phyloP scores from a whole-genome alignment of 1,140 invertebrate species.

The Polyergus mexicanus region DNA sequence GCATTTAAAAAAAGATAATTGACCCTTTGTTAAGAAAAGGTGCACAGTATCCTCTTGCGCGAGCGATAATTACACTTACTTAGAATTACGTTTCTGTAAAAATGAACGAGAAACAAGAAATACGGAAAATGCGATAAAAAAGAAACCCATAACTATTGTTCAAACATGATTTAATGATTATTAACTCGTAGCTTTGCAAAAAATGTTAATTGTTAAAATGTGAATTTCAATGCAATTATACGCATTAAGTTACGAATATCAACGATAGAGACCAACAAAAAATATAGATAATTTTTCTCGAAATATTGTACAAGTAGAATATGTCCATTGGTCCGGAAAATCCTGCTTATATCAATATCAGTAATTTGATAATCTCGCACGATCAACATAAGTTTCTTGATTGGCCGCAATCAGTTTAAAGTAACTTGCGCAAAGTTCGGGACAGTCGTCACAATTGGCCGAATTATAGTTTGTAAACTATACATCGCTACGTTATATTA shows the following conservation, averaged over 20 bases:
- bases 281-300: neutral
- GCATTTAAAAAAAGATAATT: conserved; percentile 23
- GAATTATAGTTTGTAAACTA: conserved; percentile 28
- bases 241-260: neutral
- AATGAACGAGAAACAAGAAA: neutral
- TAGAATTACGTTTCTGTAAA: conserved; percentile 26
- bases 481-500: neutral
- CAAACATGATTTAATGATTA: conserved; percentile 19
- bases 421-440: conserved; percentile 22
- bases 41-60: neutral
- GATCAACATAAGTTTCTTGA: conserved; percentile 26
- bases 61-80: conserved; percentile 14
- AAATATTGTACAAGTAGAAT: too few relatives aligned
- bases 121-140: neutral
- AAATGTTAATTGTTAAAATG: neutral
- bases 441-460: conserved; percentile 34
- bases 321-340: neutral
- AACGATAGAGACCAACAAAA: neutral
- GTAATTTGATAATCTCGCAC: conserved; percentile 40
- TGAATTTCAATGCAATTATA: neutral
- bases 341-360: conserved; percentile 2
- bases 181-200: neutral
- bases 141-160: neutral
- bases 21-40: neutral
- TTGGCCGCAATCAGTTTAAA: conserved; percentile 40